phyloP scores from a whole-genome alignment of 1,140 invertebrate species.

The Rhagoletis pomonella region DNA sequence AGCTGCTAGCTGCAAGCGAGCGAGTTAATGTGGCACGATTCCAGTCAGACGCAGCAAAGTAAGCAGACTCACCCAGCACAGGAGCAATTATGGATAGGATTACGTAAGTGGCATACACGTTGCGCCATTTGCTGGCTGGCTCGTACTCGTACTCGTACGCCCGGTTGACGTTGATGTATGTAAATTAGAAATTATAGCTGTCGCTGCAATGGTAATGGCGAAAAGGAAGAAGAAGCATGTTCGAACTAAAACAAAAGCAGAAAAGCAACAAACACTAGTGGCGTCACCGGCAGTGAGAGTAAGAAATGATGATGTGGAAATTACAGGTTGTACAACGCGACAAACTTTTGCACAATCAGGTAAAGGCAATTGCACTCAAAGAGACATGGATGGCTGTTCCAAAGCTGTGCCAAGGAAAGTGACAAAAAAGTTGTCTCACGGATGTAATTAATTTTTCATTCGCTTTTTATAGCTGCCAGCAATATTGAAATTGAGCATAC shows the following conservation, averaged over 20 bases:
- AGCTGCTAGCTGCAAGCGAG: not conserved
- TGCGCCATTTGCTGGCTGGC: not conserved
- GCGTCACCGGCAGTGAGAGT: conserved; percentile 26
- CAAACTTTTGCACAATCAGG: not conserved
- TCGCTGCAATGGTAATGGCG: not conserved
- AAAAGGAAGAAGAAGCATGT: not conserved
- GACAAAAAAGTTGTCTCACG: conserved; percentile 51
- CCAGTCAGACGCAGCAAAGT: not conserved
- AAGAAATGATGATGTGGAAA: conserved; percentile 42
- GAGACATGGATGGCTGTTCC: not conserved
- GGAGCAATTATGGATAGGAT: conserved; percentile 47
- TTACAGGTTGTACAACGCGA: conserved; percentile 39
- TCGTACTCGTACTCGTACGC: not conserved
- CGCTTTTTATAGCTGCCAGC: not conserved
- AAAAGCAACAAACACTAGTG: not conserved
- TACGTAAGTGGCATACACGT: conserved; percentile 46
- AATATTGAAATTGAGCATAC: not conserved
- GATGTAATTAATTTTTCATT: conserved; percentile 46
- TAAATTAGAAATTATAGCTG: conserved; percentile 49
- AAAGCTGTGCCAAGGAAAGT: not conserved
- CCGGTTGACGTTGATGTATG: conserved; percentile 36
- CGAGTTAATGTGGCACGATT: conserved; percentile 39
- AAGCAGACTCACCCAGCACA: not conserved
- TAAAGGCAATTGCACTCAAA: too few species aligned
- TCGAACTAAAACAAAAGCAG: not conserved